Percentiles rank a stretch among this genome's conserved stretches.
Evolutionary conservation across 2,888 invertebrate genomes (phyloP).

Genomic region (Aspidapion aeneum): DNA sequence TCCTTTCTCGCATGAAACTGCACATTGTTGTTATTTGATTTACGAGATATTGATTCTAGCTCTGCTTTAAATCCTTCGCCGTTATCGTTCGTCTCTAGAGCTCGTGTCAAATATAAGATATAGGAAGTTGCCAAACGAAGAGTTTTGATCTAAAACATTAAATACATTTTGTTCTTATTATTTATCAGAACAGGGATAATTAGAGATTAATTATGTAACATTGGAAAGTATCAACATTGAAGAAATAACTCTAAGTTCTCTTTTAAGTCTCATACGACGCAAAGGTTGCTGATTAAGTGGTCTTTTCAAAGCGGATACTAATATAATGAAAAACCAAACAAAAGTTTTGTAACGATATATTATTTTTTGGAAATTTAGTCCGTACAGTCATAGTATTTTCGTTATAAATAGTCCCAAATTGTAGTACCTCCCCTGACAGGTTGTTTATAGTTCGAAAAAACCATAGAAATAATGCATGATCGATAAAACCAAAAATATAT

Average conservation of each 20-base stretch:
- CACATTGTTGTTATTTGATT: slow-evolving; percentile 34
- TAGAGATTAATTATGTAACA: neutral
- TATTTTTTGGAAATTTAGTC: too few species aligned
- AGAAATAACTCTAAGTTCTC: neutral
- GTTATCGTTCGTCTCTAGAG: slow-evolving; percentile 82
- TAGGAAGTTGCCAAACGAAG: slow-evolving; percentile 89
- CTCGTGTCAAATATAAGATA: slow-evolving; percentile 88
- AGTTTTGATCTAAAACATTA: slow-evolving; percentile 63
- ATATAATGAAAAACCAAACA: too few species aligned
- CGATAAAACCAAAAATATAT: too few species aligned
- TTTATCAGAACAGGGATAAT: neutral
- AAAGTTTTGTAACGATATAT: too few species aligned
- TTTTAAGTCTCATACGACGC: neutral
- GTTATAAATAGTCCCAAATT: too few species aligned
- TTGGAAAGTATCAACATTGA: neutral
- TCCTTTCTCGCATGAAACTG: neutral
- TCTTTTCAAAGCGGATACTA: too few species aligned
- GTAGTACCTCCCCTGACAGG: too few species aligned
- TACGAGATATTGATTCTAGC: slow-evolving; percentile 51
- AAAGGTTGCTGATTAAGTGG: too few species aligned
- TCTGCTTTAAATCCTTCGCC: slow-evolving; percentile 87
- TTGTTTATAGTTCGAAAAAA: too few species aligned
- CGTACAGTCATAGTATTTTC: too few species aligned
- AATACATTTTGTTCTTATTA: neutral
- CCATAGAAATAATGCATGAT: too few species aligned